Conservation (phyloP, 1,140 invertebrate species). For the Goniozus legneri region DNA sequence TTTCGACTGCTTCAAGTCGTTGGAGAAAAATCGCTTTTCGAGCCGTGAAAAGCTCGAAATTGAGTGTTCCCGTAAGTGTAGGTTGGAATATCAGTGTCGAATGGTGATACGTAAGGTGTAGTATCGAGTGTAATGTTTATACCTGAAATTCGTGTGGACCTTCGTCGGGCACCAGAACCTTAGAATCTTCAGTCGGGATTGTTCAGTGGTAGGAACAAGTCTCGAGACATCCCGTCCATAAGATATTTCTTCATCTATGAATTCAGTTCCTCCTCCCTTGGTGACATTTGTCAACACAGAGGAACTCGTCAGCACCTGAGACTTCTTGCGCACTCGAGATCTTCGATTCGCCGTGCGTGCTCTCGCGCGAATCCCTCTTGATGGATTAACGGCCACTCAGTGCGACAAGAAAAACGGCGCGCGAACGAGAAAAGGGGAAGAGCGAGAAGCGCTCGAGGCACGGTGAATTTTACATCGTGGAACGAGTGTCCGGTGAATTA, state of each 20-base stretch:
- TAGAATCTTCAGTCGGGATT: slow-evolving; percentile 6
- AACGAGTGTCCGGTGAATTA: not conserved
- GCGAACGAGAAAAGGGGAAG: not conserved
- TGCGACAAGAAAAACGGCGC: slow-evolving; percentile 1
- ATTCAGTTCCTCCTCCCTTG: not conserved
- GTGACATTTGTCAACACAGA: slow-evolving; percentile 24
- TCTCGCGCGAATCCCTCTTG: slow-evolving; percentile 26
- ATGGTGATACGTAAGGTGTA: no score
- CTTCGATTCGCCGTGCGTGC: slow-evolving; percentile 27
- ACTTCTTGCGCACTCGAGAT: slow-evolving; percentile 22
- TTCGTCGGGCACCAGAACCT: not conserved
- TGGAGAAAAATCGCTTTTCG: no score
- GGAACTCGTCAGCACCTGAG: slow-evolving; percentile 10
- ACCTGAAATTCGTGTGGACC: not conserved
- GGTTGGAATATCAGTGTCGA: no score
- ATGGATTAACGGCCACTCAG: slow-evolving; percentile 29
- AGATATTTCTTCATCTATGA: not conserved
- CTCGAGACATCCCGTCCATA: no score
- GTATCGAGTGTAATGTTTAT: no score
- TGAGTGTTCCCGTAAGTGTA: no score
- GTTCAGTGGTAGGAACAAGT: no score
- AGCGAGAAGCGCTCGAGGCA: not conserved
- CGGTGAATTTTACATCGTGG: not conserved
- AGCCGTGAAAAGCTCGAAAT: no score
- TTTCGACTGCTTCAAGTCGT: no score